Percentiles rank a stretch among this genome's conserved stretches.
Conservation (phyloP, 2,797 vertebrate species). For the Urocyon cinereoargenteus region DNA sequence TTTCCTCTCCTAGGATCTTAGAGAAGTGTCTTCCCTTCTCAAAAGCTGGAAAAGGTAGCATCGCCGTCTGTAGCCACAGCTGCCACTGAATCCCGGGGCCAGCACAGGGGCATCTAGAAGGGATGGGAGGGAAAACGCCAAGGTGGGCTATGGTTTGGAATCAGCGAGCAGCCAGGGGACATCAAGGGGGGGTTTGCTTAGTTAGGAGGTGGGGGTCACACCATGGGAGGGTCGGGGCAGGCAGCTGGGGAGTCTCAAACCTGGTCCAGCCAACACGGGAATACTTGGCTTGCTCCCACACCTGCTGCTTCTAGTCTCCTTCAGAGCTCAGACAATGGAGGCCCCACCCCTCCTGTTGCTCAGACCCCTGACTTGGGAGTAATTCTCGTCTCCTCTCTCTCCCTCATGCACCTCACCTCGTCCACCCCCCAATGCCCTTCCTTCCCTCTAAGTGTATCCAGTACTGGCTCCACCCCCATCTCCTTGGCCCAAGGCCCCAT, state of each 20-base stretch:
- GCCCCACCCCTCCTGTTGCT: not conserved
- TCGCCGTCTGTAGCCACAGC: not conserved
- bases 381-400: not conserved
- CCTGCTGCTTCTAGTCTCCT: too few relatives aligned
- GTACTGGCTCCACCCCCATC: not conserved
- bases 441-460: not conserved
- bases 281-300: not conserved
- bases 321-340: not conserved
- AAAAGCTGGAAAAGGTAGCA: not conserved
- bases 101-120: too few relatives aligned
- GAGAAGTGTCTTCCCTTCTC: not conserved
- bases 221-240: too few relatives aligned
- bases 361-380: not conserved
- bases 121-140: too few relatives aligned
- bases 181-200: too few relatives aligned
- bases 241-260: not conserved
- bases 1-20: not conserved
- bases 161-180: too few relatives aligned
- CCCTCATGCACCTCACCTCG: too few relatives aligned
- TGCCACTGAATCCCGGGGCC: not conserved
- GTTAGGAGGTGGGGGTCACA: too few relatives aligned
- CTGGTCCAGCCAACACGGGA: not conserved
- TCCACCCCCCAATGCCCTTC: not conserved
- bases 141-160: too few relatives aligned
- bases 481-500: not conserved